A percentile compares a stretch with the other conserved stretches of the same genome.
Conservation (phyloP, 2,888 invertebrate genomes). For the Troilus luridus region DNA sequence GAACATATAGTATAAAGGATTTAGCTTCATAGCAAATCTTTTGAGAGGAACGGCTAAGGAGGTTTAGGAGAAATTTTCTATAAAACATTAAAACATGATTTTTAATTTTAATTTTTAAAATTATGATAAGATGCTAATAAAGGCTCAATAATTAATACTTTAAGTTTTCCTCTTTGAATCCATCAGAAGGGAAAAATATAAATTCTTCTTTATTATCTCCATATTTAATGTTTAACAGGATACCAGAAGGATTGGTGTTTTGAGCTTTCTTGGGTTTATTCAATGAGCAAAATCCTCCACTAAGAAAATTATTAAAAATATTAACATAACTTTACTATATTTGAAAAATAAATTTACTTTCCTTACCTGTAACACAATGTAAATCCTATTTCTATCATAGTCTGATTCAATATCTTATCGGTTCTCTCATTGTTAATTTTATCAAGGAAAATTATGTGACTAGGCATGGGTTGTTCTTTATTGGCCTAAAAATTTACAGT, state of each 20-base stretch:
- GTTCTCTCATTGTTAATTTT: background rate
- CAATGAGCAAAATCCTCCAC: constrained; percentile 62
- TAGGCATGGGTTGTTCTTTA: background rate
- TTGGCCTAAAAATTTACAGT: background rate
- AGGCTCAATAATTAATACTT: background rate
- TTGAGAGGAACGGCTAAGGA: constrained; percentile 65
- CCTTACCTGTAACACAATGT: constrained; percentile 61
- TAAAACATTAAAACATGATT: constrained; percentile 4
- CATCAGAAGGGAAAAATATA: constrained; percentile 20
- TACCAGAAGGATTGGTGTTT: constrained; percentile 66
- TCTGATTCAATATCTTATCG: background rate
- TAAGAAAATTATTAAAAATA: constrained; percentile 44
- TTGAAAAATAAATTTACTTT: constrained; percentile 32
- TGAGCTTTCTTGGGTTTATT: constrained; percentile 57
- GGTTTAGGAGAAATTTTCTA: constrained; percentile 57
- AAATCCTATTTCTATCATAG: constrained; percentile 59
- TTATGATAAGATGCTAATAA: background rate
- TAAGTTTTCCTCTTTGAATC: constrained; percentile 15
- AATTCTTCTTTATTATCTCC: constrained; percentile 66
- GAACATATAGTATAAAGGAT: constrained; percentile 69
- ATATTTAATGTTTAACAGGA: constrained; percentile 67
- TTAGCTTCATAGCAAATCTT: constrained; percentile 71
- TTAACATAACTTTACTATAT: background rate
- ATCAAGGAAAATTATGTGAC: background rate
- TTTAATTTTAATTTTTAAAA: background rate